Base-by-base conservation (phyloP, 2,797 vertebrate genomes). In the Hyperoplus lanceolatus region DNA sequence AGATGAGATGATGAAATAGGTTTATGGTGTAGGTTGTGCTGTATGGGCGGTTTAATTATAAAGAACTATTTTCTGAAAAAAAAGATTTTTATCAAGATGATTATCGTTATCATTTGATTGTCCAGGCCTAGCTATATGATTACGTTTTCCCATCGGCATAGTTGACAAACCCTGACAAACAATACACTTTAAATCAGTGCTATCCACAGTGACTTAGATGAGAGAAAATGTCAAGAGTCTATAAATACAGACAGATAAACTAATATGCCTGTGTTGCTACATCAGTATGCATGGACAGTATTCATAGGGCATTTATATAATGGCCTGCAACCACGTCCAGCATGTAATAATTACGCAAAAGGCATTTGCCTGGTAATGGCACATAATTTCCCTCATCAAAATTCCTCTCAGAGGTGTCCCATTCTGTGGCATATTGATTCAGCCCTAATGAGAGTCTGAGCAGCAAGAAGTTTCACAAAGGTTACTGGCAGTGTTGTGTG, bases 281-380 rank as follows among this genome's bases (percentile, higher is more conserved):
- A 80, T 88, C 80, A 86, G 72, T 87, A 81, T 87, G 83, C 81
- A 85, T 79, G 82, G 76, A 62, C 50, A 56, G 75, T 73, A n/a
- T 70, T 63, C 82, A 75, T 53, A 46, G 79, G 11, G 39, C 63
- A 79, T 84, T 83, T 81, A 77, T 87, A 87, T 89, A 86, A 89
- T 89, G 77, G 87, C 77, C 78, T 75, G 75, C 75, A 63, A 79
- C 70, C 62, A 70, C 43, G 42, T 84, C 66, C 59, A 11, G 70
- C 79, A 84, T 21, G 70, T 87, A 82, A 83, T 87, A 86, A 88
- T 89, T 87, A 82, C 51, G 41, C 76, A 61, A 74, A 87, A 84
- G 70, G 70, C 81, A 86, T 87, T 89, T 81, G 75, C 70, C 73
- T 89, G 82, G 75, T 92, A 88, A 91, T 92, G 82, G 82, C 76